Evolutionary conservation across 2,797 vertebrate species (phyloP).

Genomic region (Salarias fasciatus): DNA sequence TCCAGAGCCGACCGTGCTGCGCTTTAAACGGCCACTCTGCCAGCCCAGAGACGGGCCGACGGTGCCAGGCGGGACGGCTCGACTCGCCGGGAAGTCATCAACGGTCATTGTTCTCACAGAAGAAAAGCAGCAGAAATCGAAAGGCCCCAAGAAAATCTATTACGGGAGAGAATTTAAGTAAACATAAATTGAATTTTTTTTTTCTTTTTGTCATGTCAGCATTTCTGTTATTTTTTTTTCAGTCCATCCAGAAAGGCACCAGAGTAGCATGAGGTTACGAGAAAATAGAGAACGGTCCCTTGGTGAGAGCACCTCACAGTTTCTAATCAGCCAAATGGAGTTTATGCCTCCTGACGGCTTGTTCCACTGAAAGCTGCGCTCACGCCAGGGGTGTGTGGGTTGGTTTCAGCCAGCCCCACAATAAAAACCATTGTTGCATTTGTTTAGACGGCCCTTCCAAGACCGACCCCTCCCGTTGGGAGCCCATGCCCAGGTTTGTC

Average conservation of each 20-base stretch:
- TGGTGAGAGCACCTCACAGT: slow-evolving; percentile 46
- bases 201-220: slow-evolving; percentile 33
- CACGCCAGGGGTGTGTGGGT: slow-evolving; percentile 68
- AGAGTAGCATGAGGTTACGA: too few relatives aligned
- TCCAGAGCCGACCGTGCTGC: slow-evolving; percentile 64
- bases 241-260: slow-evolving; percentile 26
- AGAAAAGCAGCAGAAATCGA: slow-evolving; percentile 41
- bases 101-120: slow-evolving; percentile 73
- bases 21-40: slow-evolving; percentile 63
- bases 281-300: slow-evolving; percentile 41
- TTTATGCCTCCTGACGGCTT: slow-evolving; percentile 64
- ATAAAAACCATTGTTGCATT: slow-evolving; percentile 78
- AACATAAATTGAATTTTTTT: too few relatives aligned
- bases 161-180: too few relatives aligned
- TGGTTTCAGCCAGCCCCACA: slow-evolving; percentile 61
- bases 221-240: slow-evolving; percentile 50
- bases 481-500: slow-evolving; percentile 44
- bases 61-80: slow-evolving; percentile 66
- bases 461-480: slow-evolving; percentile 46
- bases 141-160: slow-evolving; percentile 44
- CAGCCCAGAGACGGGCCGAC: slow-evolving; percentile 63
- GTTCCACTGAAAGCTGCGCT: slow-evolving; percentile 52
- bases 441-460: slow-evolving; percentile 71
- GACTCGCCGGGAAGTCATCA: slow-evolving; percentile 58
- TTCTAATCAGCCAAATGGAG: slow-evolving; percentile 68